A percentile compares a stretch with the other conserved stretches of the same genome.
These are phyloP conservation scores for Pavo muticus DNA, from an alignment of 2,113 vertebrate species.

Conservation along the genomic window DNA sequence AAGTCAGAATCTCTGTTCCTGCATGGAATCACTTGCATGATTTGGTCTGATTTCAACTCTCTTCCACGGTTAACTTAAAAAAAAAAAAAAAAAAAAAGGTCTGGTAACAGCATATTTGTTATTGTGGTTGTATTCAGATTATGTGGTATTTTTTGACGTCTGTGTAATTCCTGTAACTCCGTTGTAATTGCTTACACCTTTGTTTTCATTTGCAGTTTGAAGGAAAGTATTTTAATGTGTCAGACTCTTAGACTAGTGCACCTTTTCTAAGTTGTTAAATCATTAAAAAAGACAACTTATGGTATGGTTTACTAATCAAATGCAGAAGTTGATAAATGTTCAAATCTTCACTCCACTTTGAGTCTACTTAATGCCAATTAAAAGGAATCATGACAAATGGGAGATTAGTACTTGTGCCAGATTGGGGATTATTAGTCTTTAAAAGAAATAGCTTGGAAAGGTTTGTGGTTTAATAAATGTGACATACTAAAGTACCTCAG, in stretches of 20 bases:
- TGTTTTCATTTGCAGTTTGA: neutral
- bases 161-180: neutral
- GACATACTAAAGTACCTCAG: constrained; percentile 65
- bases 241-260: neutral
- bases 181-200: neutral
- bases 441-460: constrained; percentile 73
- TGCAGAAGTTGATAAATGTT: constrained; percentile 72
- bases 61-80: neutral
- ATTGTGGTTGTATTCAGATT: neutral
- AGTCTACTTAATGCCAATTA: constrained; percentile 75
- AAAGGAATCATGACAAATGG: constrained; percentile 78
- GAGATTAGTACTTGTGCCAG: constrained; percentile 71
- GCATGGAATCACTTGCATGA: neutral
- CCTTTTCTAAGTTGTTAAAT: neutral
- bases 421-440: constrained; percentile 70
- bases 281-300: neutral
- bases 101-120: neutral
- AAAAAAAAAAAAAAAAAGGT: neutral
- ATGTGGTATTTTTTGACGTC: neutral
- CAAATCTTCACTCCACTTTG: constrained; percentile 60
- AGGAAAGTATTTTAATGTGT: neutral
- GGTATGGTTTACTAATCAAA: constrained; percentile 48
- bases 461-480: constrained; percentile 74
- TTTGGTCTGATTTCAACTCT: neutral
- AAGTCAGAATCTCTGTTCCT: neutral